Evolutionary conservation across 2,888 invertebrate genomes (phyloP), one percentile per base, ranked within the genome.

Genomic region (Platerodrilus igneus): DNA sequence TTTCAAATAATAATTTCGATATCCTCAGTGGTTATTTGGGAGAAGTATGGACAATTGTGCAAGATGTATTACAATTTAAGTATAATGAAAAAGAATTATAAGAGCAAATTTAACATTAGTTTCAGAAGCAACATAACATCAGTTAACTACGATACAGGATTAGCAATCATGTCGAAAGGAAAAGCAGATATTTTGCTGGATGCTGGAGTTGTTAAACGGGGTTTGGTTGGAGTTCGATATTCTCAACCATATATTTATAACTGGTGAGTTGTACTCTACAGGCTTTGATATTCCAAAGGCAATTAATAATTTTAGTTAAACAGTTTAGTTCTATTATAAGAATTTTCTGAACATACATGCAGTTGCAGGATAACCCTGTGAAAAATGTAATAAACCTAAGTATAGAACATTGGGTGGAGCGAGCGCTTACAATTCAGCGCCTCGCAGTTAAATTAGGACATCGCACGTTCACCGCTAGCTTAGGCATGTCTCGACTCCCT

Each of bases 21-120:
- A 41, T 32, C 18, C 45, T 70, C 6, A 61, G 60, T 9, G 70
- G 70, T 29, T 69, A 60, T 48, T 53, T 70, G 10, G 70, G 70
- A 2, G 67, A 69, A 29, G 56, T 62, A 15, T 71, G 71, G 71
- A 58, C 53, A 7, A 63, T 59, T 29, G 50, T 70, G 4, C 58
- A 66, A 38, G 52, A 63, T 7, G 42, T 53, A 11, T 45, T 67
- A 3, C 57, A 63, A 43, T 68, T 71, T 51, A 65, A 56, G 70
- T 70, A 54, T n/a, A n/a, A n/a, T n/a, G n/a, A n/a, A n/a, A n/a
- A n/a, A n/a, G n/a, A n/a, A n/a, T n/a, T n/a, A n/a, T n/a, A n/a
- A n/a, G n/a, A n/a, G n/a, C n/a, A n/a, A n/a, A n/a, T n/a, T n/a
- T n/a, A n/a, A n/a, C n/a, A n/a, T n/a, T n/a, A 21, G 25, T 51